Evolutionary conservation across 1,140 invertebrate genomes (phyloP).

Genomic region (Orchestia grillus): DNA sequence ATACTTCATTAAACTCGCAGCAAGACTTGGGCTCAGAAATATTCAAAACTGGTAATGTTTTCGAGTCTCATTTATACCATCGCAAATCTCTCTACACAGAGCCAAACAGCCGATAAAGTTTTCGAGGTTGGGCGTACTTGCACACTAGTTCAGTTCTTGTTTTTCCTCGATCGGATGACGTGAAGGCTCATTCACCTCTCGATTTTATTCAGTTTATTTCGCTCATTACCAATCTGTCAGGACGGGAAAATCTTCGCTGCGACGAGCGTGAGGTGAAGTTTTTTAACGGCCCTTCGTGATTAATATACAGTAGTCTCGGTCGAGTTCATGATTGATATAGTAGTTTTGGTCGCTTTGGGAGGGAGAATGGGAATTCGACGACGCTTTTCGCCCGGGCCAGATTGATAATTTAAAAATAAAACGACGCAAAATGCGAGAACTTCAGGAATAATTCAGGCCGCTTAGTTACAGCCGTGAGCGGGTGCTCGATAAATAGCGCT

Average conservation of each 20-base stretch:
- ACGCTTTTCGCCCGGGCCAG: not conserved
- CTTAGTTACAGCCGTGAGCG: not conserved
- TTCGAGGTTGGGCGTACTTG: not conserved
- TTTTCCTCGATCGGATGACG: not conserved
- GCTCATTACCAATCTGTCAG: not conserved
- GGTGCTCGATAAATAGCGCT: not conserved
- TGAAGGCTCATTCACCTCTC: not conserved
- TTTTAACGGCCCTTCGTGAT: not conserved
- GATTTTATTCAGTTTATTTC: not conserved
- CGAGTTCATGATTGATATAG: not conserved
- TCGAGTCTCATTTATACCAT: not conserved
- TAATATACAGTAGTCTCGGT: not conserved
- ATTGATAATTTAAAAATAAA: not conserved
- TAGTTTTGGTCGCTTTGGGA: not conserved
- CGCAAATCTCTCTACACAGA: not conserved
- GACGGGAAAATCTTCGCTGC: not conserved
- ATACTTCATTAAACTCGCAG: not conserved
- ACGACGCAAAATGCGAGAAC: not conserved
- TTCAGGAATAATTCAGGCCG: constrained; percentile 7
- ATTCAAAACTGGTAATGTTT: not conserved
- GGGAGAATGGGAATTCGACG: not conserved
- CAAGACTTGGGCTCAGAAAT: not conserved
- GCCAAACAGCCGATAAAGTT: not conserved
- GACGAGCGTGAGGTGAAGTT: not conserved
- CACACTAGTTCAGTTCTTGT: not conserved